A percentile compares a stretch with the other conserved stretches of the same genome.
These are phyloP conservation scores for Nephrotoma appendiculata DNA, from an alignment of 2,888 invertebrate species.

Conservation along the genomic window DNA sequence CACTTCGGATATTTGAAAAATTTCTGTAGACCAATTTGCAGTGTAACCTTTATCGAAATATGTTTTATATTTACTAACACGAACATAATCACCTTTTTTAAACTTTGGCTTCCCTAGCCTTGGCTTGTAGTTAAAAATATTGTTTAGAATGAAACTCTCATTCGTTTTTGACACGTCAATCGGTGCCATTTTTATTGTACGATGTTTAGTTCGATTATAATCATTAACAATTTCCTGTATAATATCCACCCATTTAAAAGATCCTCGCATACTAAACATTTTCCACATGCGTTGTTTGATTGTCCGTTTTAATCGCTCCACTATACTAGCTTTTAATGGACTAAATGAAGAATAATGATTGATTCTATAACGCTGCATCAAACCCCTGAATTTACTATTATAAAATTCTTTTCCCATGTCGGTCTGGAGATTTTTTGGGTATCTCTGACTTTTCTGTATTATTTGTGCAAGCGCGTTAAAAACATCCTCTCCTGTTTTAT, in stretches of 20 bases:
- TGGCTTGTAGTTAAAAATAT: conserved; percentile 13
- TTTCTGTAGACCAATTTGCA: too few species aligned
- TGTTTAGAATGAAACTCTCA: conserved; percentile 14
- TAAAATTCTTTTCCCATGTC: background rate
- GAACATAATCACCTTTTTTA: too few species aligned
- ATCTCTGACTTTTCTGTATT: background rate
- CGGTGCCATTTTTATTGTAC: conserved; percentile 21
- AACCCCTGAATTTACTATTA: background rate
- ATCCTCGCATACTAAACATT: background rate
- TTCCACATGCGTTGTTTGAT: background rate
- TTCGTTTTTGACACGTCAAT: conserved; percentile 21
- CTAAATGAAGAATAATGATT: background rate
- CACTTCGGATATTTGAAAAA: too few species aligned
- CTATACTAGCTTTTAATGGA: background rate
- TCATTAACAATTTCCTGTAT: background rate
- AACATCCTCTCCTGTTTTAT: background rate
- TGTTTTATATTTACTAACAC: too few species aligned
- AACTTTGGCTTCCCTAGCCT: too few species aligned
- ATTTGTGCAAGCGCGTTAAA: background rate
- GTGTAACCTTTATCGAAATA: too few species aligned
- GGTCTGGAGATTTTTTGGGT: background rate
- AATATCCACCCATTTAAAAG: background rate
- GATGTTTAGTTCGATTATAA: conserved; percentile 14
- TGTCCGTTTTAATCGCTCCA: background rate
- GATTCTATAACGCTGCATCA: background rate